Base-by-base conservation (phyloP, 2,113 vertebrate species). In the Strigops habroptila region DNA sequence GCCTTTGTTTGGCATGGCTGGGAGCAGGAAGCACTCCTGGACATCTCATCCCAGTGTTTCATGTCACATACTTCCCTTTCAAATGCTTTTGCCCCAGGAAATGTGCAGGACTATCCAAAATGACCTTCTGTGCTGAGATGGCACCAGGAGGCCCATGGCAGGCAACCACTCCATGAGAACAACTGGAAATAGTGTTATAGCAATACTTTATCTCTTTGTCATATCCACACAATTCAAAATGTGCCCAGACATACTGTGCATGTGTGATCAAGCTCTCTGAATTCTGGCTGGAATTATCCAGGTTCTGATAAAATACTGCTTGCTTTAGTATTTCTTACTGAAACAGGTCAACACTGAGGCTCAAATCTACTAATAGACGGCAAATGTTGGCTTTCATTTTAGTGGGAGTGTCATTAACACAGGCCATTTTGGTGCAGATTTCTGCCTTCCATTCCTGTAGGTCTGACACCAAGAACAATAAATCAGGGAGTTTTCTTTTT, bases 151-250 rank as follows among this genome's bases (percentile, higher is more conserved):
- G 60, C 12, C 43, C 30, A 5, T 9, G 41, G 51, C 82, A 65
- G 24, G 82, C 43, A 31, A 37, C 7, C 2, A 3, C n/a, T 77
- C 14, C 9, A 21, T 12, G 25, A 75, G 22, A 69, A 57, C 23
- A 46, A 6, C 16, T 31, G 35, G 27, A 30, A 79, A 33, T 1
- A 27, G 27, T 3, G 14, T 55, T 53, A 25, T 12, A 57, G 27
- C 12, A 53, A 43, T 14, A 14, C 16, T 44, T 59, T 59, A 59
- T 59, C 10, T 60, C 37, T 51, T 92, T 12, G 30, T 62, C 14
- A 18, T 17, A 57, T 14, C 18, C n/a, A 28, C 0, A 0, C 31
- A 65, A 49, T 68, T 87, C 35, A 73, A 41, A 75, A 48, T 8
- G 16, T 80, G 27, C 28, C 53, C 55, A 30, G 28, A 11, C 14